Conservation (phyloP, 2,113 vertebrate genomes). For the Eulemur macaco region DNA sequence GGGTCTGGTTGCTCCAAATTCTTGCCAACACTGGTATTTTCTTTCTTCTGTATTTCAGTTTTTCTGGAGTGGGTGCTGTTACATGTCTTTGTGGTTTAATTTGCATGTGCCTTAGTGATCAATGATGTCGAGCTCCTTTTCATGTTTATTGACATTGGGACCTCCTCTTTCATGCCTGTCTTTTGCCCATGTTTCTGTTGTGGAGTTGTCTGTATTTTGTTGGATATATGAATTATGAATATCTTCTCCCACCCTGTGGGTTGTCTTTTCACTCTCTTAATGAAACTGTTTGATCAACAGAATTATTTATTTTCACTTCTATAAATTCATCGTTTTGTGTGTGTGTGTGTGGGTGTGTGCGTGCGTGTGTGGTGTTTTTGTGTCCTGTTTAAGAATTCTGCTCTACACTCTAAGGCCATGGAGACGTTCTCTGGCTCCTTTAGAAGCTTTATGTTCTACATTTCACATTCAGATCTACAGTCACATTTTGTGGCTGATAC, state of each 20-base stretch:
- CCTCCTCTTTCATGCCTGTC: neutral
- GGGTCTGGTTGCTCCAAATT: neutral
- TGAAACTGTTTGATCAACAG: neutral
- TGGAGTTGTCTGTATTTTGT: neutral
- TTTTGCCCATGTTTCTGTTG: neutral
- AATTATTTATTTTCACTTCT: neutral
- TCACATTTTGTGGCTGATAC: neutral
- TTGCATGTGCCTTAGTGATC: neutral
- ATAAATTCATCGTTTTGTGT: neutral
- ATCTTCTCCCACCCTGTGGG: neutral
- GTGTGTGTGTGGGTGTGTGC: neutral
- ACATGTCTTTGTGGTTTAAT: neutral
- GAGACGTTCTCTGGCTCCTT: neutral
- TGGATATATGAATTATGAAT: neutral
- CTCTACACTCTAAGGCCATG: neutral
- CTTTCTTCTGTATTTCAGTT: neutral
- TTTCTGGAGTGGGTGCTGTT: neutral
- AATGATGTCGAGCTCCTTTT: neutral
- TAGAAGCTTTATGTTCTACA: neutral
- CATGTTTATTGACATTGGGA: neutral
- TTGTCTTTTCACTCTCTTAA: neutral
- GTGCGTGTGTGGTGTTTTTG: neutral
- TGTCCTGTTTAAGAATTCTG: neutral
- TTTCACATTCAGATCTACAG: neutral
- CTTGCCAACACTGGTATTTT: neutral